These are phyloP conservation scores for Syngnathus floridae DNA, from an alignment of 2,113 vertebrate species.

Conservation along the genomic window DNA sequence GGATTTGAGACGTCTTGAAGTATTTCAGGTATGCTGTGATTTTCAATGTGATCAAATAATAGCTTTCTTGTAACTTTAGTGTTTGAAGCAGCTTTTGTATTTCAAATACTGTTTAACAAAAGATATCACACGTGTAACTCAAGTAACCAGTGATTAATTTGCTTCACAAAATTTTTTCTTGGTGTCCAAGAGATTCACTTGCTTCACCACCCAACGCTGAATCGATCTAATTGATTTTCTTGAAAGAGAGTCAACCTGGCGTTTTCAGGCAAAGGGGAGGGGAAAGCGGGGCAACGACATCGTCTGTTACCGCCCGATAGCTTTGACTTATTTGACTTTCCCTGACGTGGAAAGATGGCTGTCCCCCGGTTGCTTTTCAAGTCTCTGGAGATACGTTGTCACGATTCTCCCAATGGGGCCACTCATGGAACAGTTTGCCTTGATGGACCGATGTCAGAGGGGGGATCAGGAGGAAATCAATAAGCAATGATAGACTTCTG, in stretches of 20 bases:
- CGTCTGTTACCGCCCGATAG: conserved; percentile 66
- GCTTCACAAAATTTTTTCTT: conserved; percentile 2
- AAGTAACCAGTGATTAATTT: conserved; percentile 2
- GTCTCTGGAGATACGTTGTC: conserved; percentile 41
- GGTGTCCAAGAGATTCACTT: conserved; percentile 8
- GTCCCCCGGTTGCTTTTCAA: conserved; percentile 32
- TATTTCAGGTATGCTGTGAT: neutral
- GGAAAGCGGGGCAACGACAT: conserved; percentile 12
- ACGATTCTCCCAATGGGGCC: conserved; percentile 55
- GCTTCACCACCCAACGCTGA: conserved; percentile 28
- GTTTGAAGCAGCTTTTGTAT: neutral
- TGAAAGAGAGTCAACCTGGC: conserved; percentile 37
- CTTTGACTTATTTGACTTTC: conserved; percentile 70
- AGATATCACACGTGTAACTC: neutral
- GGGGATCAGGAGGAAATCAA: conserved; percentile 57
- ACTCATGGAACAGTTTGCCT: conserved; percentile 52
- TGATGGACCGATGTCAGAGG: conserved; percentile 66
- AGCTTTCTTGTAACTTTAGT: neutral
- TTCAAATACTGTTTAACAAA: neutral
- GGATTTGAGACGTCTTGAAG: too few species aligned
- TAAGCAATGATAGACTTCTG: conserved; percentile 74
- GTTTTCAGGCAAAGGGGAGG: conserved; percentile 23
- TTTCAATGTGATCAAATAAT: too few species aligned
- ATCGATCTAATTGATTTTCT: conserved; percentile 54
- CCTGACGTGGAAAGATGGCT: conserved; percentile 58